Percentiles rank a stretch among this genome's conserved stretches.
phyloP scores from a whole-genome alignment of 2,113 vertebrate genomes.

The Himantopus leucocephalus region DNA sequence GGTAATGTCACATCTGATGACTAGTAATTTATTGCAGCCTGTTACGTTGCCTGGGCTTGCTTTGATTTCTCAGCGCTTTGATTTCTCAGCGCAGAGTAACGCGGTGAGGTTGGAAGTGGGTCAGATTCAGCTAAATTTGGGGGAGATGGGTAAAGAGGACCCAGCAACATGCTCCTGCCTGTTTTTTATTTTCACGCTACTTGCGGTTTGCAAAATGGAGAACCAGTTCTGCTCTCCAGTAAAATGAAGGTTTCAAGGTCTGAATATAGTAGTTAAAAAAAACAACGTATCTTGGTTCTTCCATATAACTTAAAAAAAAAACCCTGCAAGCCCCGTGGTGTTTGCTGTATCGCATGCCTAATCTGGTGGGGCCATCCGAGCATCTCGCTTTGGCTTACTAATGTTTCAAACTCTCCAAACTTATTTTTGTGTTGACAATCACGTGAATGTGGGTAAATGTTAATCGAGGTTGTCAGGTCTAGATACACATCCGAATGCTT shows the following conservation, averaged over 20 bases:
- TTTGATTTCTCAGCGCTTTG: neutral
- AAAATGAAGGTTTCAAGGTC: neutral
- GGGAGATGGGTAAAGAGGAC: neutral
- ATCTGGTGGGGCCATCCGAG: neutral
- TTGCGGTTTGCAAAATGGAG: neutral
- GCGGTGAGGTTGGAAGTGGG: neutral
- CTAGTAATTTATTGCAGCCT: neutral
- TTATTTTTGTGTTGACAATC: neutral
- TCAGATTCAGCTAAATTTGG: neutral
- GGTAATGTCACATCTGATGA: neutral
- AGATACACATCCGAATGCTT: neutral
- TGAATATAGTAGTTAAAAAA: neutral
- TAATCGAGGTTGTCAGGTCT: neutral
- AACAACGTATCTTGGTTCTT: neutral
- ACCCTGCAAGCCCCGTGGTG: neutral
- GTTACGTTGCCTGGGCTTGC: neutral
- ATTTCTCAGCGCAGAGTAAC: neutral
- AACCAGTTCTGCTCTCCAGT: slow-evolving; percentile 9
- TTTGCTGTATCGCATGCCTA: neutral
- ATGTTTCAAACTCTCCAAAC: neutral
- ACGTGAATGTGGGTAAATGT: neutral
- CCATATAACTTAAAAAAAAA: neutral
- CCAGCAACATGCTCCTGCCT: neutral
- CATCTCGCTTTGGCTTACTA: neutral
- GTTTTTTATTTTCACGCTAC: neutral